phyloP scores from a whole-genome alignment of 2,797 vertebrate genomes.

The Macroramphosus scolopax region DNA sequence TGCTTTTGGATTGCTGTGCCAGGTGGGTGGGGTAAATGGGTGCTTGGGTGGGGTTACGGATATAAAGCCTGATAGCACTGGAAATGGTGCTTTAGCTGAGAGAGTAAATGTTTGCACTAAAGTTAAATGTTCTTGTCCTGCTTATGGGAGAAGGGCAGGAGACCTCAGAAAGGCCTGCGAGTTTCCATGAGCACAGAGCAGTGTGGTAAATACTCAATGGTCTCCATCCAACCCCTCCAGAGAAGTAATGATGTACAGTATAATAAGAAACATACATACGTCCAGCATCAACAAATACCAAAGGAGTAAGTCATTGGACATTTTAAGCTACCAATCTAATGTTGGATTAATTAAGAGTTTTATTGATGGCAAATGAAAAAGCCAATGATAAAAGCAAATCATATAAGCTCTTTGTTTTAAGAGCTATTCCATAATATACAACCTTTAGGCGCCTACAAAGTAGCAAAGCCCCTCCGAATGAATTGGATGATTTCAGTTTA shows the following conservation, averaged over 20 bases:
- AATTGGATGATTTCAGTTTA: too few species aligned
- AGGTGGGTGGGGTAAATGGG: constrained; percentile 62
- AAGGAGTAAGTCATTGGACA: constrained; percentile 64
- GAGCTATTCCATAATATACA: constrained; percentile 48
- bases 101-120: constrained; percentile 86
- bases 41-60: constrained; percentile 71
- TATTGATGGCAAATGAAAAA: too few species aligned
- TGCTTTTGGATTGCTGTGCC: constrained; percentile 66
- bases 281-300: constrained; percentile 68
- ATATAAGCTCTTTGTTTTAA: constrained; percentile 34
- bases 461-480: constrained; percentile 38
- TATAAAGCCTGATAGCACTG: constrained; percentile 83
- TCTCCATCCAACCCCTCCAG: constrained; percentile 61
- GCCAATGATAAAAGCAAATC: too few species aligned
- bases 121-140: constrained; percentile 79
- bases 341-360: constrained; percentile 54
- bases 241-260: constrained; percentile 61
- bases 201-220: constrained; percentile 63
- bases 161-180: constrained; percentile 75
- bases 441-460: constrained; percentile 40
- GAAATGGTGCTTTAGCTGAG: constrained; percentile 83
- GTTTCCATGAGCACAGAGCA: constrained; percentile 70
- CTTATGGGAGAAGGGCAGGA: constrained; percentile 71
- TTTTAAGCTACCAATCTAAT: constrained; percentile 61
- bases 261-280: constrained; percentile 50